Evolutionary conservation across 2,797 vertebrate species (phyloP).

Genomic region (Crypturellus tataupa): DNA sequence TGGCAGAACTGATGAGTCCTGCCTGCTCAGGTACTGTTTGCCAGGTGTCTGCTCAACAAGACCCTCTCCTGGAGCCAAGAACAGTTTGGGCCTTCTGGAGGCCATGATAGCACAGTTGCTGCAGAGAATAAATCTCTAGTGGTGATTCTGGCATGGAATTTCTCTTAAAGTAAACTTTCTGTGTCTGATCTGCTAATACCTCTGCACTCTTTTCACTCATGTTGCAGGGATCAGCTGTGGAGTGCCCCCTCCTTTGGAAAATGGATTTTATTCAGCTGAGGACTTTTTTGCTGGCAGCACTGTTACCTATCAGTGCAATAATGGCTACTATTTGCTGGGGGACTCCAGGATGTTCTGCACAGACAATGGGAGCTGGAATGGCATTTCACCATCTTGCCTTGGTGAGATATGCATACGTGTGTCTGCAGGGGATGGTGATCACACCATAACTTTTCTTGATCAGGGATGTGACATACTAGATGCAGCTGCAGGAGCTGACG

Average conservation of each 20-base stretch:
- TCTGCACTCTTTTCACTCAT: background rate
- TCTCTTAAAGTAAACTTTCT: background rate
- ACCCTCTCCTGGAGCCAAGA: background rate
- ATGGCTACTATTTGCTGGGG: conserved; percentile 93
- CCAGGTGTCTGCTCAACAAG: background rate
- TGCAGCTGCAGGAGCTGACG: background rate
- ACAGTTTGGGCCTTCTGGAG: background rate
- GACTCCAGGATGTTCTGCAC: conserved; percentile 91
- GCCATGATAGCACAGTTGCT: background rate
- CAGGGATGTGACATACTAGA: background rate
- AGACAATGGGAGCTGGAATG: conserved; percentile 92
- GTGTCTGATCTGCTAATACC: background rate
- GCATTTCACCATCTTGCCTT: conserved; percentile 91
- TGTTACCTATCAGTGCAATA: conserved; percentile 91
- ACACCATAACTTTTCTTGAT: background rate
- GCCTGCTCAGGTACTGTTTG: background rate
- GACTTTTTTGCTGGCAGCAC: conserved; percentile 91
- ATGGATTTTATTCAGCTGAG: conserved; percentile 89
- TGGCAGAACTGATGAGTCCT: background rate
- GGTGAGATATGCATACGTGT: conserved; percentile 81
- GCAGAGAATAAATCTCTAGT: fast-evolving
- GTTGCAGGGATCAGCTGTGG: conserved; percentile 91
- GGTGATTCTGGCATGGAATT: background rate
- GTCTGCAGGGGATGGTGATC: fast-evolving
- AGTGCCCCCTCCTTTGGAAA: conserved; percentile 88